Base-by-base conservation (phyloP, 2,888 invertebrate species). In the Drosophila formosana region DNA sequence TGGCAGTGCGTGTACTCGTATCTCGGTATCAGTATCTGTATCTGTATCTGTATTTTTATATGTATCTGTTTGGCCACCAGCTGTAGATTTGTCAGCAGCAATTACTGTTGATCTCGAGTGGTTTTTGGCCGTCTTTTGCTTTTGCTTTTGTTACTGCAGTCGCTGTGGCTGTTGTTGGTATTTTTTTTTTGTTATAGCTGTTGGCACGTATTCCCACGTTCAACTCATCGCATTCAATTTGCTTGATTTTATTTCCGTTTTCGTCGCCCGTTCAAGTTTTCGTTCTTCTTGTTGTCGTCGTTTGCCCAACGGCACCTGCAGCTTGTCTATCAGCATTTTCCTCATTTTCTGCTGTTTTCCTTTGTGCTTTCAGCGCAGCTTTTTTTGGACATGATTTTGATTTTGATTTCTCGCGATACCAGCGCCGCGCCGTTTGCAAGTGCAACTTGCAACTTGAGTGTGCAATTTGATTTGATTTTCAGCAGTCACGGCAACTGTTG, bases 401-500 rank as follows among this genome's bases (percentile, higher is more conserved):
- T 63, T 80, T 71, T 79, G 88, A 85, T 82, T 75, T 77, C 64
- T 79, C 66, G 60, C 68, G 74, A 41, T 73, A 45, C 49, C 47
- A 37, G 4, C 46, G 62, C 34, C 45, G 43, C n/a, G 18, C 34
- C 51, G 56, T 56, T 67, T 85, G 88, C 86, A 83, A 88, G 78
- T 88, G 55, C 55, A 41, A 13, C 45, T 25, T 45, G 83, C 83
- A 85, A 77, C 85, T 88, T 83, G 79, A 88, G 83, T 80, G 80
- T 75, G 78, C 83, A 82, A 80, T 82, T 88, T 88, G 89, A 85
- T 89, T 85, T 85, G 85, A 87, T 86, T 84, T 90, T 82, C 74
- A 65, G 64, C 75, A 78, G 75, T 75, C 73, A 61, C 58, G 52
- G 62, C 66, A 74, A 74, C 43, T 58, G 45, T 39, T 55, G 63